Conservation (phyloP, 2,888 invertebrate species). For the Ectemnius continuus region DNA sequence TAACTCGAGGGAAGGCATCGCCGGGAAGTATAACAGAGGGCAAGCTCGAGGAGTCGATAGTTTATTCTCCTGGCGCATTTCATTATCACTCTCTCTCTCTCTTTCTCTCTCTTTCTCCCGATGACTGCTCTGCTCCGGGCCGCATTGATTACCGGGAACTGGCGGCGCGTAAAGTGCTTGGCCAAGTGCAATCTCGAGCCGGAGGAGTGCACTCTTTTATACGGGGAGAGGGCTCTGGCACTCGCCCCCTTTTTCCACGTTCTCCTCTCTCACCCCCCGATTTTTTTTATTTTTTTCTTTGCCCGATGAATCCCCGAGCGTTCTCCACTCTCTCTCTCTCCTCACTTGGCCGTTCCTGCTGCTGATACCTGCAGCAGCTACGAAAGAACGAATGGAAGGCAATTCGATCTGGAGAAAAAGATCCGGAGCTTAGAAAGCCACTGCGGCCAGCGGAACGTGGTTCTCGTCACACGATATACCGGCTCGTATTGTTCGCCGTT, state of each 20-base stretch:
- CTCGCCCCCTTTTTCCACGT: neutral
- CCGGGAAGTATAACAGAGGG: neutral
- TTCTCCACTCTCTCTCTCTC: too few relatives aligned
- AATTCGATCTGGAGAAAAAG: slow-evolving; percentile 50
- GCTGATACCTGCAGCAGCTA: neutral
- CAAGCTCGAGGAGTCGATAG: neutral
- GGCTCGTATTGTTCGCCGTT: slow-evolving; percentile 43
- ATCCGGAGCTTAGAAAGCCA: slow-evolving; percentile 52
- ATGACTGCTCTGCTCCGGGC: too few relatives aligned
- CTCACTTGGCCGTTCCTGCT: too few relatives aligned
- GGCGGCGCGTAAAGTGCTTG: slow-evolving; percentile 4
- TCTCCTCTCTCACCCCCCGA: neutral
- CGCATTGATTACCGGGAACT: neutral
- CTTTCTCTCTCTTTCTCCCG: neutral
- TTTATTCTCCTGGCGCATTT: slow-evolving; percentile 16
- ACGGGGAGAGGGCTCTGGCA: neutral
- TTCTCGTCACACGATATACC: slow-evolving; percentile 51
- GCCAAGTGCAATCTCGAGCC: slow-evolving; percentile 3
- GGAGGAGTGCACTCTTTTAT: slow-evolving; percentile 6
- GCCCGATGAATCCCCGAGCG: slow-evolving; percentile 11
- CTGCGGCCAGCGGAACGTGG: slow-evolving; percentile 38
- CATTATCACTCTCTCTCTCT: slow-evolving; percentile 3
- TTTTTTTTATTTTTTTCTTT: neutral
- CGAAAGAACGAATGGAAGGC: slow-evolving; percentile 25
- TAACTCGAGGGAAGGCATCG: slow-evolving; percentile 1